phyloP scores from a whole-genome alignment of 2,797 vertebrate genomes.

The Argentina silus region DNA sequence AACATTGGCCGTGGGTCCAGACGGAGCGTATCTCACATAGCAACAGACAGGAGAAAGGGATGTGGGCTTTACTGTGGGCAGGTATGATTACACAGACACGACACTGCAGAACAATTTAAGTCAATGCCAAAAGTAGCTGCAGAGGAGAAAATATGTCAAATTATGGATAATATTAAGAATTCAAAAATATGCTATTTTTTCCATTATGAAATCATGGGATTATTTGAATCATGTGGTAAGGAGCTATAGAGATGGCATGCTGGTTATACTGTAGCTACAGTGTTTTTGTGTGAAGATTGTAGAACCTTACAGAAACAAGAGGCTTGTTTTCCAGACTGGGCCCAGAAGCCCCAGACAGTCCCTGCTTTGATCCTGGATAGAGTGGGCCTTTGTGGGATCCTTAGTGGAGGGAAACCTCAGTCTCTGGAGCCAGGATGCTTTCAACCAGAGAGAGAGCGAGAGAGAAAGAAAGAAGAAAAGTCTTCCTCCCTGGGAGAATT shows the following conservation, averaged over 20 bases:
- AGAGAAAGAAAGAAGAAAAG: conserved; percentile 9
- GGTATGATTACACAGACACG: not conserved
- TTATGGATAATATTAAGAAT: not conserved
- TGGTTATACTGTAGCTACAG: conserved; percentile 9
- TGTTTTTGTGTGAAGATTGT: conserved; percentile 28
- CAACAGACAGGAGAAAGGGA: conserved; percentile 11
- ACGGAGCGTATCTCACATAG: conserved; percentile 27
- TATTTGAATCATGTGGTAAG: not conserved
- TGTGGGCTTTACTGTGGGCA: conserved; percentile 5
- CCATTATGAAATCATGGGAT: not conserved
- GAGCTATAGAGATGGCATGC: not conserved
- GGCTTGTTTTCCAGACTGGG: conserved; percentile 24
- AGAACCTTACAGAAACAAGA: conserved; percentile 30
- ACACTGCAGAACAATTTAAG: not conserved
- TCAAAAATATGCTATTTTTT: not conserved
- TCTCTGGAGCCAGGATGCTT: conserved; percentile 40
- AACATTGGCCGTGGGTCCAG: conserved; percentile 43
- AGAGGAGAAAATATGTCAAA: not conserved
- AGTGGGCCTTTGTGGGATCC: conserved; percentile 43
- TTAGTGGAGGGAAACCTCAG: conserved; percentile 36
- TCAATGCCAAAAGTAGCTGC: not conserved
- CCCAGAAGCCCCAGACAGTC: conserved; percentile 18
- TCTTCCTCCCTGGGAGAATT: conserved; percentile 43
- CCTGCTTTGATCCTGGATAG: conserved; percentile 31
- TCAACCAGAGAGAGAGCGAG: conserved; percentile 25